Conservation (phyloP, 2,888 invertebrate genomes). For the Rhagonycha lutea region DNA sequence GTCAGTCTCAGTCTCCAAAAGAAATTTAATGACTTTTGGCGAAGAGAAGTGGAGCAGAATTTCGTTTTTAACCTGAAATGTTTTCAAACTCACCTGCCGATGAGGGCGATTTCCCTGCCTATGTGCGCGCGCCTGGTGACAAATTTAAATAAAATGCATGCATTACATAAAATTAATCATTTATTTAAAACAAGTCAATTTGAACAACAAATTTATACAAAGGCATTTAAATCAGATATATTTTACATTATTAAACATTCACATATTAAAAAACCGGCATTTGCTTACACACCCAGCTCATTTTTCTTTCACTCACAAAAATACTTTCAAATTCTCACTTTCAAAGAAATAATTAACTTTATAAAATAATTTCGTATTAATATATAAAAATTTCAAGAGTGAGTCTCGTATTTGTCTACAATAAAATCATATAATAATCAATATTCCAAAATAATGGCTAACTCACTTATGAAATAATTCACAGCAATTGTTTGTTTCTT, state of each 20-base stretch:
- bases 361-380: constrained; percentile 18
- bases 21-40: too few species aligned
- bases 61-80: too few species aligned
- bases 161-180: neutral
- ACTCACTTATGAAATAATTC: constrained; percentile 21
- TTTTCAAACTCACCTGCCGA: too few species aligned
- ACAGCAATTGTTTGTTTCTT: constrained; percentile 29
- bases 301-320: constrained; percentile 10
- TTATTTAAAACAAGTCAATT: constrained; percentile 25
- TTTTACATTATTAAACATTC: constrained; percentile 11
- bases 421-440: neutral
- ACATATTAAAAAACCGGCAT: neutral
- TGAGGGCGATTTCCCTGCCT: too few species aligned
- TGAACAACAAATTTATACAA: constrained; percentile 29
- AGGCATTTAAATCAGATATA: constrained; percentile 13
- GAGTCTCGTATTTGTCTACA: constrained; percentile 5
- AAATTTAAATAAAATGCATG: neutral
- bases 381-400: constrained; percentile 17
- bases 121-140: too few species aligned
- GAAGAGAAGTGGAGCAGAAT: too few species aligned
- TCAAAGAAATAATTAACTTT: constrained; percentile 28
- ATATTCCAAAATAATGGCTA: neutral
- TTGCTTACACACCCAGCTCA: neutral
- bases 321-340: constrained; percentile 30
- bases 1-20: too few species aligned